Evolutionary conservation across 2,888 invertebrate species (phyloP).

Genomic region (Stenodema calcarata): DNA sequence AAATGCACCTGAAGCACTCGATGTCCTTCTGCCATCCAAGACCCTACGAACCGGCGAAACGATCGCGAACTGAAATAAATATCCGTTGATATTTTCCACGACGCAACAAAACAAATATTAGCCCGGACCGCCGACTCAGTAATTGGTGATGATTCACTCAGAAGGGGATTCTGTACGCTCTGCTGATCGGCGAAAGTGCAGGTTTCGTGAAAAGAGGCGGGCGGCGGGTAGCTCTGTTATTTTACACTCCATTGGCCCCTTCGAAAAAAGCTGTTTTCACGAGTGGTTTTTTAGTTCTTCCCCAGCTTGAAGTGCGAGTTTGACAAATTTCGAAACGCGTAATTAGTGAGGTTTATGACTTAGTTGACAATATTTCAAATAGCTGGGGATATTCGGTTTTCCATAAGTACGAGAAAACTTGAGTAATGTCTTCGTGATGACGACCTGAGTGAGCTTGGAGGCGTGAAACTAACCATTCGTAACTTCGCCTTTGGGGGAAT

Average conservation of each 20-base stretch:
- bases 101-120: neutral
- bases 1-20: neutral
- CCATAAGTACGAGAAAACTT: too few relatives aligned
- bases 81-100: neutral
- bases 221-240: slow-evolving; percentile 11
- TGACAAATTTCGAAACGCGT: neutral
- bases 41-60: neutral
- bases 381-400: too few relatives aligned
- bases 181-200: slow-evolving; percentile 34
- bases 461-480: too few relatives aligned
- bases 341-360: neutral
- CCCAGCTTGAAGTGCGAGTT: neutral
- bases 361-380: too few relatives aligned
- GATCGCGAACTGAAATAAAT: neutral
- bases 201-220: slow-evolving; percentile 38
- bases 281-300: neutral
- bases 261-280: neutral
- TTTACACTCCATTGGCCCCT: slow-evolving; percentile 35
- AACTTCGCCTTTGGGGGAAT: too few relatives aligned
- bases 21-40: neutral
- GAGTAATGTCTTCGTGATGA: too few relatives aligned
- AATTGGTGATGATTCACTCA: slow-evolving; percentile 38
- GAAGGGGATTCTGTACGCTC: slow-evolving; percentile 17
- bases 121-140: neutral
- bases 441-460: too few relatives aligned